Evolutionary conservation across 2,888 invertebrate genomes (phyloP).

Genomic region (Harmothoe impar): DNA sequence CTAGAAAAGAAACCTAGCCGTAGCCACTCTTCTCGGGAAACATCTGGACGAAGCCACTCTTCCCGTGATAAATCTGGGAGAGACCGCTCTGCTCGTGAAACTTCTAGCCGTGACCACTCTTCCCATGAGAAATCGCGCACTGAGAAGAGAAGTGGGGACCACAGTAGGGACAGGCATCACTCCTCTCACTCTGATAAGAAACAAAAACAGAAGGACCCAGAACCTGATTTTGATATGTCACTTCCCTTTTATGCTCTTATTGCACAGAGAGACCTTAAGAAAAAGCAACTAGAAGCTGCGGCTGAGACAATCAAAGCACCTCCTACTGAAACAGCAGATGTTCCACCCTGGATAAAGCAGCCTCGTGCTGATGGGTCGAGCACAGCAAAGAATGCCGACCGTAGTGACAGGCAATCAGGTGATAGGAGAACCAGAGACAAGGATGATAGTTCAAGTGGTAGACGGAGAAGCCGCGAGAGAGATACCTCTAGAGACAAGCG

Average conservation of each 20-base stretch:
- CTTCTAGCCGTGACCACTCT: too few species aligned
- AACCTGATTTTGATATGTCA: constrained; percentile 37
- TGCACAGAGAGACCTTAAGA: neutral
- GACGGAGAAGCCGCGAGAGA: too few species aligned
- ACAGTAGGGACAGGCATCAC: neutral
- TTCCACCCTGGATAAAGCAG: neutral
- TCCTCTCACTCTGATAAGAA: neutral
- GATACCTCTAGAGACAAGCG: too few species aligned
- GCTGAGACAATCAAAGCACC: neutral
- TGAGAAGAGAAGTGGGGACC: neutral
- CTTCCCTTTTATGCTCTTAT: constrained; percentile 21
- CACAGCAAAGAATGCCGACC: too few species aligned
- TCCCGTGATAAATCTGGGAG: neutral
- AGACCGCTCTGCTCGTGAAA: neutral
- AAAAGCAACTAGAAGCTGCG: neutral
- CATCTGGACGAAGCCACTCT: neutral
- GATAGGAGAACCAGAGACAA: too few species aligned
- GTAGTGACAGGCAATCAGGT: too few species aligned
- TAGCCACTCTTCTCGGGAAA: neutral
- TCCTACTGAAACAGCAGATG: neutral
- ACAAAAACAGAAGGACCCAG: neutral
- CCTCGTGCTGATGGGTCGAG: neutral
- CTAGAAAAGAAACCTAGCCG: neutral
- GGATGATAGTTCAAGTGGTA: too few species aligned
- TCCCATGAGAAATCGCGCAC: neutral